Evolutionary conservation across 2,113 vertebrate species (phyloP), one percentile per base, ranked within the genome.

Genomic region (Phrynocephalus versicolor): DNA sequence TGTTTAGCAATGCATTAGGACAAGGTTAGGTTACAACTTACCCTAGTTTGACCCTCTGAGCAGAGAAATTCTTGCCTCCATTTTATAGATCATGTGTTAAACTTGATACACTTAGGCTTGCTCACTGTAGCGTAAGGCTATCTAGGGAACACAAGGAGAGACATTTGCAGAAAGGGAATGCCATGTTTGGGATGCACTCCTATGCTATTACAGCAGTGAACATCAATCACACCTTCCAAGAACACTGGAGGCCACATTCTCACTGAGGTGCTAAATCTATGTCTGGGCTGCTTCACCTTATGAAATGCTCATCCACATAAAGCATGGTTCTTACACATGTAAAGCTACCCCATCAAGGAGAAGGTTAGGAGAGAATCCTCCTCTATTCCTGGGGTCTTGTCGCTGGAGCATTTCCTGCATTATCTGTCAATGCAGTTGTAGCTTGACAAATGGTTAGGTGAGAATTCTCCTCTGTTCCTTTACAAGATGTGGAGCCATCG

Each of bases 151-250:
- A 93, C 90, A 88, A 94, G 72, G 84, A 9, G 74, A 95, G 92
- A 85, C 80, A 81, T 94, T 90, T 93, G 87, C 92, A 96, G 93
- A 92, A 91, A 73, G 74, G 91, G 90, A 93, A 93, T 90, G 85
- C 95, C 96, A 94, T 89, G 90, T 93, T 91, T 92, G 94, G 93
- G 95, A 95, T 92, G 91, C 88, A 90, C 85, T 84, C 90, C 90
- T 80, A 89, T 89, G 91, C 91, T 93, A 94, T 92, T 93, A 88
- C 92, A 90, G 89, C 92, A 93, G 95, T 94, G 91, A 90, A 84
- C 91, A 95, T 96, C 95, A 95, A 92, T 96, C 95, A 94, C 89
- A 91, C 90, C 93, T 94, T 96, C 96, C 95, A 93, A 95, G 95
- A 97, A 97, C 88, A 86, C 80, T 25, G 10, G 27, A 83, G 85